Conservation (phyloP, 1,140 invertebrate species). For the Macrobrachium nipponense region DNA sequence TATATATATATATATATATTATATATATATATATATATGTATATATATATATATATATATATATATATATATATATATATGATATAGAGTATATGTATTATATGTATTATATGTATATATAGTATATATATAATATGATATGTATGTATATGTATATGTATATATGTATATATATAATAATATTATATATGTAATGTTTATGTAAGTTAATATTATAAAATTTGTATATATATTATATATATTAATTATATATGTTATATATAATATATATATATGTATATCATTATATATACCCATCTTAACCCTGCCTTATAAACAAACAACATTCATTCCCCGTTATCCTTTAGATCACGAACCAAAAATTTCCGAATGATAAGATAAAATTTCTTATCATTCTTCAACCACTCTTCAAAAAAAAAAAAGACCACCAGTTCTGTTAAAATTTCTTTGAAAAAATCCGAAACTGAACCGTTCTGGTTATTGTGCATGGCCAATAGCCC, state of each 20-base stretch:
- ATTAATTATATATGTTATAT: neutral
- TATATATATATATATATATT: neutral
- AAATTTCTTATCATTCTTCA: too few species aligned
- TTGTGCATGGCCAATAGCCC: too few species aligned
- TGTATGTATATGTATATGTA: neutral
- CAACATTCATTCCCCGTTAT: too few species aligned
- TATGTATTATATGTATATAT: neutral
- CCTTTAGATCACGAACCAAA: too few species aligned
- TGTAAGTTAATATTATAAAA: too few species aligned
- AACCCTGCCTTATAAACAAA: too few species aligned
- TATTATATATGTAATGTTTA: too few species aligned
- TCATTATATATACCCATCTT: neutral
- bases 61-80: conserved; percentile 2
- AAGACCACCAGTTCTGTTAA: too few species aligned
- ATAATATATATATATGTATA: neutral
- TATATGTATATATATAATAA: neutral
- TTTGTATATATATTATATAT: neutral
- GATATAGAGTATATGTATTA: neutral
- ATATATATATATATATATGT: neutral
- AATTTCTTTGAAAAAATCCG: too few species aligned
- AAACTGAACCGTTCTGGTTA: too few species aligned
- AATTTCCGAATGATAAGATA: too few species aligned
- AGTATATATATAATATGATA: neutral
- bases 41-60: neutral
- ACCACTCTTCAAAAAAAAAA: too few species aligned